phyloP scores from a whole-genome alignment of 92 coral and sea anemone genomes.

The Phenganax stokvisi region DNA sequence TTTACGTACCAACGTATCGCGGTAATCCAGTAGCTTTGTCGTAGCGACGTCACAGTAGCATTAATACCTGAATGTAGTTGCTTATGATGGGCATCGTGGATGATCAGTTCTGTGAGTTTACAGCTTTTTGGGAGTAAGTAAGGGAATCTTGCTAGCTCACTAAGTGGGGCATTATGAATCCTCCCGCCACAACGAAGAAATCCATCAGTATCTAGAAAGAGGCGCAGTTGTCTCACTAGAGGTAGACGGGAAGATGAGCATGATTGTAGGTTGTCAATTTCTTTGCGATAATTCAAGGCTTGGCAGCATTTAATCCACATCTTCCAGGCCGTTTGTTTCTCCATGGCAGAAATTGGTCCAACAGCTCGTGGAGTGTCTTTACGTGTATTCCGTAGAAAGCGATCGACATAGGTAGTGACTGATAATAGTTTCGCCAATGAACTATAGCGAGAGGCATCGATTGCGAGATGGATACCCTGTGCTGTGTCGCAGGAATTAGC shows the following conservation, averaged over 20 bases:
- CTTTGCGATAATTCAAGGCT: neutral
- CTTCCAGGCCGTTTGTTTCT: neutral
- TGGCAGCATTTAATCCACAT: neutral
- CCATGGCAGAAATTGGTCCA: neutral
- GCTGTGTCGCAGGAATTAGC: neutral
- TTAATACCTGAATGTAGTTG: slow-evolving; percentile 47
- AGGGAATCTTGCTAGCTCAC: slow-evolving; percentile 36
- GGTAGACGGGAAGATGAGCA: neutral
- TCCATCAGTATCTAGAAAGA: slow-evolving; percentile 39
- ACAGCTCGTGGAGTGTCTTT: neutral
- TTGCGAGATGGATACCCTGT: neutral
- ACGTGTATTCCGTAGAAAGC: neutral
- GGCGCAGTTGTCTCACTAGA: slow-evolving; percentile 23
- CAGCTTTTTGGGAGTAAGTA: slow-evolving; percentile 43
- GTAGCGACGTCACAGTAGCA: slow-evolving; percentile 41
- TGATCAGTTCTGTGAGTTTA: slow-evolving; percentile 36
- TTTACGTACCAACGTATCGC: slow-evolving; percentile 34
- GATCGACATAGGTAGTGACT: neutral
- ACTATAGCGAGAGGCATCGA: neutral
- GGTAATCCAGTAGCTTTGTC: slow-evolving; percentile 45
- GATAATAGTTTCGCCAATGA: neutral
- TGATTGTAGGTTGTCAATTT: slow-evolving; percentile 2
- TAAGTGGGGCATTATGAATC: slow-evolving; percentile 48
- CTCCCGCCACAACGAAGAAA: slow-evolving; percentile 50
- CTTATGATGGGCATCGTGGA: slow-evolving; percentile 39